phyloP scores from a whole-genome alignment of 2,888 invertebrate species.

The Apamea monoglypha region DNA sequence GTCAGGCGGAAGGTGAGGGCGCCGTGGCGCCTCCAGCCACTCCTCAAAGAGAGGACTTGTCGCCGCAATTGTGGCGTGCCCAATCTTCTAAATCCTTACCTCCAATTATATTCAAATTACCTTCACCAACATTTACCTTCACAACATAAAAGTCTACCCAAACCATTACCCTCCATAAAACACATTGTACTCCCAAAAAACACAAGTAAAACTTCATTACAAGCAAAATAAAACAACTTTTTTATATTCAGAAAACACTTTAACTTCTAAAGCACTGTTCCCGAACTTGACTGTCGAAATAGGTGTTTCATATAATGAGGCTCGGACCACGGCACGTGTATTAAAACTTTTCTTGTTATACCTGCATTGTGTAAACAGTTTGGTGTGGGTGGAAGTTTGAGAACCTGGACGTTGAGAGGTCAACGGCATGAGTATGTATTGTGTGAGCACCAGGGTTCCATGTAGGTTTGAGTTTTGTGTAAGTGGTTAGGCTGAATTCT shows the following conservation, averaged over 20 bases:
- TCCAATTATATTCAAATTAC: conserved; percentile 11
- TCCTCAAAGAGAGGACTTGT: too few species aligned
- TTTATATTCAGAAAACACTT: conserved; percentile 65
- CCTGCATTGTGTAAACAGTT: conserved; percentile 61
- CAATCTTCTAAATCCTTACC: not conserved
- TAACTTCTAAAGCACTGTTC: conserved; percentile 56
- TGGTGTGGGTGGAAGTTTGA: conserved; percentile 10
- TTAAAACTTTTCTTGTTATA: conserved; percentile 71
- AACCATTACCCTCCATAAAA: conserved; percentile 10
- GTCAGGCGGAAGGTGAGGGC: too few species aligned
- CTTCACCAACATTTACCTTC: not conserved
- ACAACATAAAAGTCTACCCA: not conserved
- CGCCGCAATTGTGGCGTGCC: too few species aligned
- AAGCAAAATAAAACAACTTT: conserved; percentile 54
- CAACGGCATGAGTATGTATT: not conserved
- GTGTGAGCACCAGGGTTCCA: not conserved
- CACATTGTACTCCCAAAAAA: conserved; percentile 32
- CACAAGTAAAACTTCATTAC: conserved; percentile 36
- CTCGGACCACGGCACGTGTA: conserved; percentile 51
- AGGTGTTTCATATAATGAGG: conserved; percentile 62
- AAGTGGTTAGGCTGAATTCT: not conserved
- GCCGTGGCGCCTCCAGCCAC: too few species aligned
- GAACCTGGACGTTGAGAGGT: conserved; percentile 12
- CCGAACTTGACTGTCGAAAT: conserved; percentile 63
- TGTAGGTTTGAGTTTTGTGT: not conserved